Evolutionary conservation across 1,140 invertebrate genomes (phyloP).

Genomic region (Sipha flava): DNA sequence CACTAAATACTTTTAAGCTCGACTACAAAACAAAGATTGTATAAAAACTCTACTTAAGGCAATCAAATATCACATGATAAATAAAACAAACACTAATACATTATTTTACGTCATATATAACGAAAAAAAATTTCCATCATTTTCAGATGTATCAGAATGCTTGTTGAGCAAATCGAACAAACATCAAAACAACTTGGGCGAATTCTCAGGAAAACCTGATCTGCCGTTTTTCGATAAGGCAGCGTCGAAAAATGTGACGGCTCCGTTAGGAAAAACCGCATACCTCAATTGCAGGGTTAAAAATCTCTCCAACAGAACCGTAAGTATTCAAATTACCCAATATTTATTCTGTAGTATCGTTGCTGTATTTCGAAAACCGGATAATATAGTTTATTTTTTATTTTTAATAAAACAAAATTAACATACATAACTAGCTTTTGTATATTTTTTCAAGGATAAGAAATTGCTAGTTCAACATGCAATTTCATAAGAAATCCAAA

Average conservation of each 20-base stretch:
- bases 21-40: too few relatives aligned
- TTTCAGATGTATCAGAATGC: constrained; percentile 16
- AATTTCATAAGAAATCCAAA: too few relatives aligned
- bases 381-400: too few relatives aligned
- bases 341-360: too few relatives aligned
- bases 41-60: too few relatives aligned
- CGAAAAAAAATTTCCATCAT: not conserved
- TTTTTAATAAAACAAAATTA: too few relatives aligned
- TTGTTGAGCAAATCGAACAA: constrained; percentile 23
- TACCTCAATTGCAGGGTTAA: constrained; percentile 76
- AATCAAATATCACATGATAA: too few relatives aligned
- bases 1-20: too few relatives aligned
- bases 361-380: too few relatives aligned
- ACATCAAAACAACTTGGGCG: constrained; percentile 26
- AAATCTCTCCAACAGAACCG: constrained; percentile 78
- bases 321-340: constrained; percentile 49
- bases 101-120: not conserved
- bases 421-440: too few relatives aligned
- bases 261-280: constrained; percentile 71
- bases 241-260: constrained; percentile 68
- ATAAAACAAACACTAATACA: not conserved
- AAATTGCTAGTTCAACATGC: too few relatives aligned
- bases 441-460: too few relatives aligned
- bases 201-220: constrained; percentile 22
- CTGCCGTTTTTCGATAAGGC: constrained; percentile 58